Percentiles rank a stretch among this genome's conserved stretches.
Evolutionary conservation across 2,113 vertebrate species (phyloP).

Genomic region (Kobus ellipsiprymnus): DNA sequence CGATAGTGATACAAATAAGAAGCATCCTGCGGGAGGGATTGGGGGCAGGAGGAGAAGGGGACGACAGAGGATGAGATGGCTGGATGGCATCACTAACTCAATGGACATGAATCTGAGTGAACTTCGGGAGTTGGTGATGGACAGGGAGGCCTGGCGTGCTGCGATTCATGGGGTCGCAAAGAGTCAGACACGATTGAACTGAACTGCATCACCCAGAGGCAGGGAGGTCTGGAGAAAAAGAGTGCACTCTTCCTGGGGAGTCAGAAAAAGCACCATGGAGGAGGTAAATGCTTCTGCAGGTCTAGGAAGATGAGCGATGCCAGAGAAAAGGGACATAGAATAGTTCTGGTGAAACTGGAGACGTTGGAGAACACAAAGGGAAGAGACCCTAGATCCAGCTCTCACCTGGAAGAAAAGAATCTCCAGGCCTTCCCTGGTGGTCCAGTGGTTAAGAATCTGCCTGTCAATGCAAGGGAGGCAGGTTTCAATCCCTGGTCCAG

Average conservation of each 20-base stretch:
- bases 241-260: not conserved
- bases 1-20: not conserved
- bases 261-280: not conserved
- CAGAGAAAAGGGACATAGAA: not conserved
- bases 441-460: not conserved
- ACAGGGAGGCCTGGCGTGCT: too few species aligned
- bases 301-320: not conserved
- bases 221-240: not conserved
- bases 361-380: not conserved
- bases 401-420: not conserved
- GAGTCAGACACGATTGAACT: too few species aligned
- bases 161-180: too few species aligned
- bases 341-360: not conserved
- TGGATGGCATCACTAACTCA: fast-evolving
- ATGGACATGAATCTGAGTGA: too few species aligned
- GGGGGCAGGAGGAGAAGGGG: too few species aligned
- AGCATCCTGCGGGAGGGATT: not conserved
- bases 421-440: not conserved
- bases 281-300: not conserved
- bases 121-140: too few species aligned
- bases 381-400: not conserved
- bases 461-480: not conserved
- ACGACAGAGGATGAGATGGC: too few species aligned
- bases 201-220: too few species aligned
- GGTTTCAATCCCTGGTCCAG: not conserved